phyloP scores from a whole-genome alignment of 2,113 vertebrate species.

The Asarcornis scutulata region DNA sequence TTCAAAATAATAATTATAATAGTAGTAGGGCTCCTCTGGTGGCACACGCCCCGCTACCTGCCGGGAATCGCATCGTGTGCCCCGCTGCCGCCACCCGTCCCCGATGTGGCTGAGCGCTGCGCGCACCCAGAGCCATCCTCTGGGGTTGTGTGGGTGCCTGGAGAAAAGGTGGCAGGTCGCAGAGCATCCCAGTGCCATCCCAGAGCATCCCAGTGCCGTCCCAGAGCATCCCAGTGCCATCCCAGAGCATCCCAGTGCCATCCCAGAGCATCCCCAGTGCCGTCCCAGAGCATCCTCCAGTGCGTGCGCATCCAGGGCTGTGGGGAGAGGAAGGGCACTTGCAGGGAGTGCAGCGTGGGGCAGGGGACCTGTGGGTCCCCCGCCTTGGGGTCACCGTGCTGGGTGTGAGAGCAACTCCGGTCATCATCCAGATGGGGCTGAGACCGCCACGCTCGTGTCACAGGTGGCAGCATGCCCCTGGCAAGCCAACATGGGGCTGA shows the following conservation, averaged over 20 bases:
- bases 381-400: neutral
- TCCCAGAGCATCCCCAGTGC: too few species aligned
- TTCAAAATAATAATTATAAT: neutral
- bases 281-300: too few species aligned
- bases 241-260: too few species aligned
- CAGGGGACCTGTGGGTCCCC: rapidly evolving
- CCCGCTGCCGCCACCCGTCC: neutral
- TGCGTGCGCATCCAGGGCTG: neutral
- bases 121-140: too few species aligned
- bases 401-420: neutral
- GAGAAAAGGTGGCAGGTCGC: too few species aligned
- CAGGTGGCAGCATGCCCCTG: neutral
- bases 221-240: too few species aligned
- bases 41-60: rapidly evolving
- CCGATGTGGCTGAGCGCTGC: rapidly evolving
- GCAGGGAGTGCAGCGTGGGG: rapidly evolving
- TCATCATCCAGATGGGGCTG: rapidly evolving
- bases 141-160: too few species aligned
- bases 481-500: neutral
- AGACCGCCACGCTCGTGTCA: neutral
- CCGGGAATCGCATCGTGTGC: rapidly evolving
- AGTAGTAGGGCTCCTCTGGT: neutral
- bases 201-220: too few species aligned
- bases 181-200: too few species aligned
- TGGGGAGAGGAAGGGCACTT: neutral